A percentile compares a stretch with the other conserved stretches of the same genome.
phyloP scores from a whole-genome alignment of 2,113 vertebrate genomes.

The Tylochromis polylepis region DNA sequence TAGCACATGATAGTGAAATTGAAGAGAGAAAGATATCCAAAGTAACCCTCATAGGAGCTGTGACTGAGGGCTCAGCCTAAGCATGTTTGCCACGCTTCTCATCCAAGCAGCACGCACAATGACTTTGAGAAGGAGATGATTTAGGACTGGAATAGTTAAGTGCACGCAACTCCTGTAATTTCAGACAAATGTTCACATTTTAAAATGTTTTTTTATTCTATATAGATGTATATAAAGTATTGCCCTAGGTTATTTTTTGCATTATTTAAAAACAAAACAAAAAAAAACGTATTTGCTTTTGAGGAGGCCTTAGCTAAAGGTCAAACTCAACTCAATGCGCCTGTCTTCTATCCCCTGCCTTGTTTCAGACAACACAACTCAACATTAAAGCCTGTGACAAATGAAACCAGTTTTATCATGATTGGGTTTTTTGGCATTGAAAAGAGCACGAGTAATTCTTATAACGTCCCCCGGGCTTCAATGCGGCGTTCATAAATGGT shows the following conservation, averaged over 20 bases:
- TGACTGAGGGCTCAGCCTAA: conserved; percentile 65
- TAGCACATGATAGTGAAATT: conserved; percentile 25
- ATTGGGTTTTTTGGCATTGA: conserved; percentile 8
- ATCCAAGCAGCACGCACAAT: conserved; percentile 50
- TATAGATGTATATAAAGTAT: background rate
- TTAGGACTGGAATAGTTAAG: conserved; percentile 27
- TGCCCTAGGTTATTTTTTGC: background rate
- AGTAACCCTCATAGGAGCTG: conserved; percentile 57
- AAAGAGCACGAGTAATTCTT: conserved; percentile 50
- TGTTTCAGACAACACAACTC: background rate
- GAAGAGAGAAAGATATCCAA: conserved; percentile 43
- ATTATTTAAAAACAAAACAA: background rate
- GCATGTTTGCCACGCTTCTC: conserved; percentile 60
- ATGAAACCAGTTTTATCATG: conserved; percentile 26
- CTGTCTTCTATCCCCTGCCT: background rate
- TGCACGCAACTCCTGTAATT: background rate
- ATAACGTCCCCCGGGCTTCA: conserved; percentile 37
- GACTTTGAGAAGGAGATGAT: conserved; percentile 52
- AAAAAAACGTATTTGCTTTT: background rate
- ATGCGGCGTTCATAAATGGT: conserved; percentile 61
- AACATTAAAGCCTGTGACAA: conserved; percentile 7
- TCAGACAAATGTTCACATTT: background rate
- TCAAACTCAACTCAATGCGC: background rate
- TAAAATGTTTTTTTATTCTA: background rate
- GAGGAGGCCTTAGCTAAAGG: conserved; percentile 5